Conservation (phyloP, 1,140 invertebrate genomes). For the Microplitis demolitor region DNA sequence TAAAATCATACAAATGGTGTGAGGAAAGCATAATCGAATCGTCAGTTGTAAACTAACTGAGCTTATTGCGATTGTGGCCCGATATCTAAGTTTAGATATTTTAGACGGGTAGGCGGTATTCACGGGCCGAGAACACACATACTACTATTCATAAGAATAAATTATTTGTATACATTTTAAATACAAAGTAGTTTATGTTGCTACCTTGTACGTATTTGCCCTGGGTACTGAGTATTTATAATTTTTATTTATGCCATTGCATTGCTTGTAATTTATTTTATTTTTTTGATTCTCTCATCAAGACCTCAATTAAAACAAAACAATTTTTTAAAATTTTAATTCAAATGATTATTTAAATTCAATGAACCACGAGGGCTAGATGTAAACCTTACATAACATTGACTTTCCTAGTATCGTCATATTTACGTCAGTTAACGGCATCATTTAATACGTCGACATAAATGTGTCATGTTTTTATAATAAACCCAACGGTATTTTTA, state of each 20-base stretch:
- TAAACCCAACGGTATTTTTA: not conserved
- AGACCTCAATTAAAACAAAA: not conserved
- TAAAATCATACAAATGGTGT: not conserved
- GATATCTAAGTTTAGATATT: slow-evolving; percentile 31
- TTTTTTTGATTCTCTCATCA: no score
- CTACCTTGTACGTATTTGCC: not conserved
- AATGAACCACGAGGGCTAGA: slow-evolving; percentile 1
- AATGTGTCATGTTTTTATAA: not conserved
- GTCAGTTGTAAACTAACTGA: slow-evolving; percentile 2
- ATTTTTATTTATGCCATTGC: not conserved
- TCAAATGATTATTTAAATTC: not conserved
- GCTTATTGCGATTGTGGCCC: slow-evolving; percentile 1
- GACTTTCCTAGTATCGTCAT: slow-evolving; percentile 49
- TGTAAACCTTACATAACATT: slow-evolving; percentile 50
- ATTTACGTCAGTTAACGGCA: slow-evolving; percentile 37
- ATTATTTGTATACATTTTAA: slow-evolving; percentile 24
- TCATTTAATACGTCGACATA: not conserved
- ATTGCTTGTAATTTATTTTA: not conserved
- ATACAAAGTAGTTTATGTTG: not conserved
- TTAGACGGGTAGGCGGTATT: slow-evolving; percentile 30
- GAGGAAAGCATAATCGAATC: not conserved
- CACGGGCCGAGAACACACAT: slow-evolving; percentile 22
- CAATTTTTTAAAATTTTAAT: not conserved
- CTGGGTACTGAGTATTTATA: not conserved
- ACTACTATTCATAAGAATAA: not conserved